Percentiles rank a stretch among this genome's conserved stretches.
Conservation (phyloP, 2,888 invertebrate genomes). For the Notodonta dromedarius region DNA sequence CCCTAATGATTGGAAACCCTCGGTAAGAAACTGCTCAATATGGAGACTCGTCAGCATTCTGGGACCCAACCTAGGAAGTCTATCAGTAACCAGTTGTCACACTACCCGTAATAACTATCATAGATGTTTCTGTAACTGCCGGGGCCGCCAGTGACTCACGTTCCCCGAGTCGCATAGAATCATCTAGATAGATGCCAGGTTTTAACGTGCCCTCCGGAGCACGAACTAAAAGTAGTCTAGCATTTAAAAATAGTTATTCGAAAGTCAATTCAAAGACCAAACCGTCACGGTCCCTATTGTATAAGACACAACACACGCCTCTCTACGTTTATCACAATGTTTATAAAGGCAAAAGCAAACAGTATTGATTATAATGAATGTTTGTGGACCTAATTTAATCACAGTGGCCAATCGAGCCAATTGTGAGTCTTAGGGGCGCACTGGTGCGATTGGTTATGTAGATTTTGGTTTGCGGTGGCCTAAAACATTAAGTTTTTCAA, state of each 20-base stretch:
- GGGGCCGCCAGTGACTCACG: too few relatives aligned
- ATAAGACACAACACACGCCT: conserved; percentile 9
- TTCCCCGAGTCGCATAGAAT: too few relatives aligned
- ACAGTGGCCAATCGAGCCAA: conserved; percentile 53
- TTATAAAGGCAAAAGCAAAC: conserved; percentile 39
- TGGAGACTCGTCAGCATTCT: too few relatives aligned
- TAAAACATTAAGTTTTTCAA: not conserved
- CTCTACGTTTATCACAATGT: conserved; percentile 28
- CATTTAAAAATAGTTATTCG: not conserved
- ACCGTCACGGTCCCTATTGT: not conserved
- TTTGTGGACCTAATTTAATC: conserved; percentile 57
- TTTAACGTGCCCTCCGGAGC: too few relatives aligned
- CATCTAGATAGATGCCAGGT: too few relatives aligned
- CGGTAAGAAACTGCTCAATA: too few relatives aligned
- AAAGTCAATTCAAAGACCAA: not conserved
- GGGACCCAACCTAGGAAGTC: too few relatives aligned
- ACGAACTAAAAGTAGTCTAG: not conserved
- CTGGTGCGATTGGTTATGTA: conserved; percentile 17
- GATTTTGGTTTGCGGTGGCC: conserved; percentile 11
- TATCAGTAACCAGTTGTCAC: too few relatives aligned
- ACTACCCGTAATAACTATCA: too few relatives aligned
- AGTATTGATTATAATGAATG: conserved; percentile 48
- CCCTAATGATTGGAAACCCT: too few relatives aligned
- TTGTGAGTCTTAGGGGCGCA: conserved; percentile 39
- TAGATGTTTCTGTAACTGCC: too few relatives aligned